A percentile compares a stretch with the other conserved stretches of the same genome.
These are phyloP conservation scores for Arion vulgaris DNA, from an alignment of 1,140 invertebrate species.

Conservation along the genomic window DNA sequence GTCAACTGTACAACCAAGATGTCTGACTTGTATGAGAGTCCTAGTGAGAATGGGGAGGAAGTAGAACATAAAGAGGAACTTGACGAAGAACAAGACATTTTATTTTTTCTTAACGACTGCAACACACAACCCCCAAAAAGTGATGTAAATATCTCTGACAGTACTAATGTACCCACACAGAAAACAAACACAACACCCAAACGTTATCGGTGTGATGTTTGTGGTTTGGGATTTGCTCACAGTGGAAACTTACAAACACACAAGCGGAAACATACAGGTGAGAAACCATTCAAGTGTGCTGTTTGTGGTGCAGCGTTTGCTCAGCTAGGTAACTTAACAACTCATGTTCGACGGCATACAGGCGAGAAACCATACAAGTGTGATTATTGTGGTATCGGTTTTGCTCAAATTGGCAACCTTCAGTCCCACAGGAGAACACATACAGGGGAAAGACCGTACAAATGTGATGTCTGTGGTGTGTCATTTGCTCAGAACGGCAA, in stretches of 20 bases:
- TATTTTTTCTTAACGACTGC: neutral
- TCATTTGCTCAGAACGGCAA: neutral
- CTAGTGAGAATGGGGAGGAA: neutral
- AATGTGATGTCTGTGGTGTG: slow-evolving; percentile 12
- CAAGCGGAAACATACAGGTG: neutral
- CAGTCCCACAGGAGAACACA: neutral
- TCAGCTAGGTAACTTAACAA: slow-evolving; percentile 4
- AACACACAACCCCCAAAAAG: neutral
- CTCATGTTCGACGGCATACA: neutral
- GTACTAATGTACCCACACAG: neutral
- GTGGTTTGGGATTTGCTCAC: neutral
- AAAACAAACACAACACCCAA: neutral
- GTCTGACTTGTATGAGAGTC: neutral
- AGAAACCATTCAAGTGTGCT: slow-evolving; percentile 9
- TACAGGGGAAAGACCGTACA: slow-evolving; percentile 35
- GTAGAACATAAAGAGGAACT: neutral
- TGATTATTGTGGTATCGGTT: neutral
- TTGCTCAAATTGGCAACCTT: neutral
- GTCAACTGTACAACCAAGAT: neutral
- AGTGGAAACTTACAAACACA: neutral
- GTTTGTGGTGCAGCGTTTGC: slow-evolving; percentile 21
- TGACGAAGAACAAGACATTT: neutral
- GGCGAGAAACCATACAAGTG: slow-evolving; percentile 16
- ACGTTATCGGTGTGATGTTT: neutral
- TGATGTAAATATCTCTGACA: neutral